Evolutionary conservation across 2,113 vertebrate species (phyloP).

Genomic region (Desmodus rotundus): DNA sequence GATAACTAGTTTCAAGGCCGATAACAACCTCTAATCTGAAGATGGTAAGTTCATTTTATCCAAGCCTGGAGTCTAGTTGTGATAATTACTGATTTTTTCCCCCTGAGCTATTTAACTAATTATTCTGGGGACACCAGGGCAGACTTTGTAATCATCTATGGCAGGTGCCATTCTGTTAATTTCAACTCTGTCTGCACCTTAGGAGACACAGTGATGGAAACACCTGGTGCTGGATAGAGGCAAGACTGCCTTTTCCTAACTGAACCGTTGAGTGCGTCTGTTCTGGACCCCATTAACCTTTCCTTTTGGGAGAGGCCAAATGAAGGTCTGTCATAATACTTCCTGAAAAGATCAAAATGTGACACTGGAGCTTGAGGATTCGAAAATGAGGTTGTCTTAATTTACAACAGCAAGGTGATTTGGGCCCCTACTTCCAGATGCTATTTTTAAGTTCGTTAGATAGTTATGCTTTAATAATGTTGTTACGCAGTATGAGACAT

Average conservation of each 20-base stretch:
- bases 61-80: conserved; percentile 6
- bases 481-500: neutral
- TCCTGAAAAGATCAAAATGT: conserved; percentile 23
- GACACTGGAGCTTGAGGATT: conserved; percentile 24
- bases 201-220: conserved; percentile 34
- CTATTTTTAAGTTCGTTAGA: conserved; percentile 33
- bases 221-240: conserved; percentile 29
- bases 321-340: conserved; percentile 48
- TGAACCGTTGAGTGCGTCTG: neutral
- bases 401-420: conserved; percentile 44
- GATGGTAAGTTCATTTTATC: conserved; percentile 45
- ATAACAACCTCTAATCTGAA: neutral
- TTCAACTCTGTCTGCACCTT: conserved; percentile 19
- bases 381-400: conserved; percentile 52
- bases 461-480: conserved; percentile 16
- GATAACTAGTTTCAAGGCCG: conserved; percentile 34
- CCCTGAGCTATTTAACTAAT: conserved; percentile 45
- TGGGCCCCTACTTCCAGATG: conserved; percentile 42
- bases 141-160: conserved; percentile 7
- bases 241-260: neutral
- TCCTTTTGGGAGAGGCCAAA: conserved; percentile 53
- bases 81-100: conserved; percentile 46
- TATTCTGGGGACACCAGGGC: conserved; percentile 40
- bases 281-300: conserved; percentile 48
- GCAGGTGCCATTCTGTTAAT: conserved; percentile 62